phyloP scores from a whole-genome alignment of 2,797 vertebrate genomes.

The Helarctos malayanus region DNA sequence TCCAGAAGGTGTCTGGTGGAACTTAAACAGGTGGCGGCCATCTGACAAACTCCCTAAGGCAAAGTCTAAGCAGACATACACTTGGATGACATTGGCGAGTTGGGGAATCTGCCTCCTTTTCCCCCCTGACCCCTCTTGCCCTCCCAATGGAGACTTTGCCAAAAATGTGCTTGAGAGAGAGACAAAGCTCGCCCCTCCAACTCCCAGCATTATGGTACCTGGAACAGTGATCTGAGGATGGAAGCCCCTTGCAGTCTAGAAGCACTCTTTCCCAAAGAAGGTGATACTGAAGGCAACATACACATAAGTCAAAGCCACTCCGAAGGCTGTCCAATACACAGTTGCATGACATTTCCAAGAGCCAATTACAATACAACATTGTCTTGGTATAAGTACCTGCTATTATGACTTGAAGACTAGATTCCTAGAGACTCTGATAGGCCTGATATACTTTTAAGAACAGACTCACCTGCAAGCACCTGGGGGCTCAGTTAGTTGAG shows the following conservation, averaged over 20 bases:
- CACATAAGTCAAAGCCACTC: background rate
- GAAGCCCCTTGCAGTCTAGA: background rate
- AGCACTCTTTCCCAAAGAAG: background rate
- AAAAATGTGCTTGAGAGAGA: background rate
- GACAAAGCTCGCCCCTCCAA: background rate
- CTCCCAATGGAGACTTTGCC: background rate
- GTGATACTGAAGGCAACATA: background rate
- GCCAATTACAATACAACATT: background rate
- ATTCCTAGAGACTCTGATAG: background rate
- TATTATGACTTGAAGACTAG: background rate
- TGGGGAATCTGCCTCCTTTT: background rate
- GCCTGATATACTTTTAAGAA: background rate
- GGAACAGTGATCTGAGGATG: background rate
- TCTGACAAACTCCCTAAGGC: constrained; percentile 43
- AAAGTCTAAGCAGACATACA: constrained; percentile 25
- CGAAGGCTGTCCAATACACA: background rate
- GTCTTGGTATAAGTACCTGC: background rate
- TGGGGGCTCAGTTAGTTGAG: background rate
- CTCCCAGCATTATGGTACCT: background rate
- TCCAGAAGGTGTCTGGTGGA: constrained; percentile 37
- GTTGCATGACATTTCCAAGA: background rate
- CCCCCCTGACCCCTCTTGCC: background rate
- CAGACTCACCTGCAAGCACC: background rate
- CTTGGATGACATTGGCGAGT: background rate
- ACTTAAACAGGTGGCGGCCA: constrained; percentile 27